Evolutionary conservation across 2,113 vertebrate species (phyloP).

Genomic region (Antechinus flavipes): DNA sequence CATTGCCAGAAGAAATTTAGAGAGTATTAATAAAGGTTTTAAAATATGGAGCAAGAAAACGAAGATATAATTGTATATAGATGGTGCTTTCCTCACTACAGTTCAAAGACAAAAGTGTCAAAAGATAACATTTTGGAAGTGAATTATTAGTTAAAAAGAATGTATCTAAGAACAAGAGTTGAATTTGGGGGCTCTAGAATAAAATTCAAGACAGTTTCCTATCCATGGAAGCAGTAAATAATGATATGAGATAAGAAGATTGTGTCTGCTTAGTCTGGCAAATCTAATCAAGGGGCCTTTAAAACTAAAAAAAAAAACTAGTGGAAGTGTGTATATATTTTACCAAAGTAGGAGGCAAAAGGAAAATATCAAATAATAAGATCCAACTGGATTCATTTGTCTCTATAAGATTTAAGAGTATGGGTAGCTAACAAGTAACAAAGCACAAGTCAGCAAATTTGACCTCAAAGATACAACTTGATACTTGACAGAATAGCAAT

Average conservation of each 20-base stretch:
- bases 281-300: neutral
- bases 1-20: neutral
- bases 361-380: neutral
- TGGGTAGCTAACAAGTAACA: neutral
- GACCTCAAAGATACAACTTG: neutral
- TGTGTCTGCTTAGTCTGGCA: neutral
- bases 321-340: neutral
- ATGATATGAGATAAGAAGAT: neutral
- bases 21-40: neutral
- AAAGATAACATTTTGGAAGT: neutral
- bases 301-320: neutral
- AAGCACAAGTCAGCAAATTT: neutral
- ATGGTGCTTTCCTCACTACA: neutral
- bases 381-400: neutral
- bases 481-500: neutral
- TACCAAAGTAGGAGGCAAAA: neutral
- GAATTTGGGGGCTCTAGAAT: neutral
- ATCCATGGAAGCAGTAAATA: neutral
- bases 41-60: neutral
- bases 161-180: neutral
- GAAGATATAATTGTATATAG: neutral
- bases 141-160: neutral
- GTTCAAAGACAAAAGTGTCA: neutral
- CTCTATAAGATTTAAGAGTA: neutral
- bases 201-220: neutral